phyloP scores from a whole-genome alignment of 1,140 invertebrate species.

The Conus betulinus region DNA sequence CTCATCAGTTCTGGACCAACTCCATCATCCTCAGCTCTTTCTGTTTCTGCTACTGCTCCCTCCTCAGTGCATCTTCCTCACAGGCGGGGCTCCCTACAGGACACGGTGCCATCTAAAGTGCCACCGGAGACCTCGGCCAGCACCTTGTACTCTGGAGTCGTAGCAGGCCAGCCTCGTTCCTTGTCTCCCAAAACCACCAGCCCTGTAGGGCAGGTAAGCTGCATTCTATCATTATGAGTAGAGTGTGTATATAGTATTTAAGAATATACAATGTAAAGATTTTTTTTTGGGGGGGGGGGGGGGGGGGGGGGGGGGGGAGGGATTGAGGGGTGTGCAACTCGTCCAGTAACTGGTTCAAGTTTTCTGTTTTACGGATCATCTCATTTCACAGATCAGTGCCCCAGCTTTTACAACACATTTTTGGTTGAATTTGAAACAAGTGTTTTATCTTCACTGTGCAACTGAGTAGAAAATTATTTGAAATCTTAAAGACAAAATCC shows the following conservation, averaged over 20 bases:
- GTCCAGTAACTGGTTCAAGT: no score
- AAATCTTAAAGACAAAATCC: no score
- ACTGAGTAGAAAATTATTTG: no score
- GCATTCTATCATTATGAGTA: not conserved
- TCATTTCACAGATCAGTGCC: no score
- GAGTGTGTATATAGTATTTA: not conserved
- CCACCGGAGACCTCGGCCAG: slow-evolving; percentile 43
- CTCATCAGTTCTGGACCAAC: not conserved
- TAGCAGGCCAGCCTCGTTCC: slow-evolving; percentile 49
- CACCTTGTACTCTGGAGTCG: slow-evolving; percentile 50
- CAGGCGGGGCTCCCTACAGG: slow-evolving; percentile 22
- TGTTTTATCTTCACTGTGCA: no score
- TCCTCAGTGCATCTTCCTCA: slow-evolving; percentile 8
- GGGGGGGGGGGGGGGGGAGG: no score
- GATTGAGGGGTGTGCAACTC: no score
- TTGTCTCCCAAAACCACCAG: slow-evolving; percentile 55
- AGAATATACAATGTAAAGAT: not conserved
- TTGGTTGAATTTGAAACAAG: no score
- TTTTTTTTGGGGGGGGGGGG: no score
- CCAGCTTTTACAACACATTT: no score
- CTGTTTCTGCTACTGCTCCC: not conserved
- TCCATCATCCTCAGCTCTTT: not conserved
- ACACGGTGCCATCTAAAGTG: slow-evolving; percentile 27
- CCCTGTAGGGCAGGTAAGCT: slow-evolving; percentile 57
- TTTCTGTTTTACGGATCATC: no score